phyloP scores from a whole-genome alignment of 2,113 vertebrate genomes.

The Irena cyanogastra region DNA sequence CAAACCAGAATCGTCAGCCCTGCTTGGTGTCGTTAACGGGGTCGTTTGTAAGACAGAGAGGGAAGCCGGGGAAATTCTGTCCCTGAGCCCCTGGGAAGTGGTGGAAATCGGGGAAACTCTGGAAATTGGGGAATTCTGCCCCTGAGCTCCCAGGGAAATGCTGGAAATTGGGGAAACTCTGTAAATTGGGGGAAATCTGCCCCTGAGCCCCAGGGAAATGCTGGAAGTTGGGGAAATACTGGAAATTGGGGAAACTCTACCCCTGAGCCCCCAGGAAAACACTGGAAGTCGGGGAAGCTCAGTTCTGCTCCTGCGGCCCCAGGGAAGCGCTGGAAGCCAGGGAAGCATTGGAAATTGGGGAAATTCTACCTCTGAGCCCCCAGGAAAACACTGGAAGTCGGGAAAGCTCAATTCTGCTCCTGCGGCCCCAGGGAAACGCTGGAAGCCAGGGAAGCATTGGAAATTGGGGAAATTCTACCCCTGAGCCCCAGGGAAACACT shows the following conservation, averaged over 20 bases:
- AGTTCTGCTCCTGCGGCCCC: too few relatives aligned
- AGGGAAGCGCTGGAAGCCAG: background rate
- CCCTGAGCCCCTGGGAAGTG: background rate
- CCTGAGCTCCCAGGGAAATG: background rate
- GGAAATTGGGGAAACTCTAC: too few relatives aligned
- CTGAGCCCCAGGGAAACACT: background rate
- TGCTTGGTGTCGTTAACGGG: rapidly evolving
- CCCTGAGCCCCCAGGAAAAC: background rate
- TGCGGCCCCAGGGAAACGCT: background rate
- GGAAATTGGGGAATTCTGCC: too few relatives aligned
- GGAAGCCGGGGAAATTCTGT: background rate
- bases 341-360: background rate
- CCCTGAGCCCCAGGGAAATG: too few relatives aligned
- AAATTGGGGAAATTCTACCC: background rate
- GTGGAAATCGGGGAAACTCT: background rate
- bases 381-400: background rate
- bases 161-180: background rate
- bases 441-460: too few relatives aligned
- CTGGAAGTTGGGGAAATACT: too few relatives aligned
- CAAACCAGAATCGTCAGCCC: too few relatives aligned
- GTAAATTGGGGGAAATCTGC: background rate
- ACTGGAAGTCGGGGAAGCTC: background rate
- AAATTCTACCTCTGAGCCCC: background rate
- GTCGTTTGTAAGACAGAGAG: rapidly evolving
- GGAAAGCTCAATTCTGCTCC: too few relatives aligned